Percentiles rank a stretch among this genome's conserved stretches.
phyloP scores from a whole-genome alignment of 2,797 vertebrate species.

The Cetoscarus ocellatus region DNA sequence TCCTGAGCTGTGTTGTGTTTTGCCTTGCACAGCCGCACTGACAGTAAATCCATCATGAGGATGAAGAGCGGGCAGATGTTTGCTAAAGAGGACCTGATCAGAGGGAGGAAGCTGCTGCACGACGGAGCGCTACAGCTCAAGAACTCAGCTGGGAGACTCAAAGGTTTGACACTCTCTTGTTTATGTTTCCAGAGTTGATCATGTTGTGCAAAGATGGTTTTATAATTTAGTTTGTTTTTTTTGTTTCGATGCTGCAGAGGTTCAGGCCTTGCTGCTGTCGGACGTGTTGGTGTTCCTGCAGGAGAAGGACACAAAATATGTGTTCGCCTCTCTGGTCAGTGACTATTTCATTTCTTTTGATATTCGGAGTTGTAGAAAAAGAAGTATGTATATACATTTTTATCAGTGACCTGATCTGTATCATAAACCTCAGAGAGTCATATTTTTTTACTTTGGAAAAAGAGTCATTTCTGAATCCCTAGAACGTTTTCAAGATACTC shows the following conservation, averaged over 20 bases:
- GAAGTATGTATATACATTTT: too few species aligned
- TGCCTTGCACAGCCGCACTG: constrained; percentile 80
- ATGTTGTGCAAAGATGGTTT: too few species aligned
- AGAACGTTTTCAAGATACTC: too few species aligned
- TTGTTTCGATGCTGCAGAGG: constrained; percentile 81
- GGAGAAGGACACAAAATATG: constrained; percentile 95
- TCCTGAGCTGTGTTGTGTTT: not conserved
- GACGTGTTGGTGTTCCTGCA: constrained; percentile 93
- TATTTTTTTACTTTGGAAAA: too few species aligned
- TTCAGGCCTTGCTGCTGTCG: constrained; percentile 91
- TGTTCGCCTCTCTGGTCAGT: constrained; percentile 93
- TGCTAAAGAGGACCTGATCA: constrained; percentile 90
- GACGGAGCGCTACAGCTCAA: constrained; percentile 91
- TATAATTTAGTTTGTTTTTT: not conserved
- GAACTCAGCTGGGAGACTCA: constrained; percentile 86
- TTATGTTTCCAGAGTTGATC: not conserved
- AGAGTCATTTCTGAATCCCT: too few species aligned
- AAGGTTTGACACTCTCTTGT: constrained; percentile 80
- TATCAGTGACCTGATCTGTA: too few species aligned
- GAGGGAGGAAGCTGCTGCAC: constrained; percentile 88
- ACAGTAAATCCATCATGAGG: constrained; percentile 95
- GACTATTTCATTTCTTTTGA: not conserved
- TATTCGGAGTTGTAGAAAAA: too few species aligned
- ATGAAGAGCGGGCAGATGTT: constrained; percentile 98
- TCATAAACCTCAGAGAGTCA: too few species aligned